Evolutionary conservation across 2,888 invertebrate species (phyloP), one percentile per base, ranked within the genome.

Genomic region (Lucinisca nassula): DNA sequence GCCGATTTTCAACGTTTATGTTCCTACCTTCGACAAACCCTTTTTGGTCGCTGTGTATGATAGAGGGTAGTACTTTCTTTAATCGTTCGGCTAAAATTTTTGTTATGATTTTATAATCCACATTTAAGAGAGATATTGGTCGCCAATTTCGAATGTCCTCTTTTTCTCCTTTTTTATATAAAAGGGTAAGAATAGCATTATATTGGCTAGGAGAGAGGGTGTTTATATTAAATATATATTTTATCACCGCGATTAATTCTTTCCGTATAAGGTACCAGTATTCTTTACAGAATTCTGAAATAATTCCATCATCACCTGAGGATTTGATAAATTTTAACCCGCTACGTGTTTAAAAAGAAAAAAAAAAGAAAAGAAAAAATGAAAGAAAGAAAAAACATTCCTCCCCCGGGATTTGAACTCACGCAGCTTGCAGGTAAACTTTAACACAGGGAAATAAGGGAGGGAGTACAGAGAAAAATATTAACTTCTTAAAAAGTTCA

Each of bases 41-140:
- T n/a, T 61, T 76, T 61, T 83, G 83, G 45, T 80, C 80, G n/a
- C 58, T 24, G 24, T 80, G 40, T 17, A 86, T 86, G 24, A 77
- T 76, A 77, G 37, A 40, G 21, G 72, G 51, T 38, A 83, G 27
- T 17, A 79, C 1, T 12, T 30, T 21, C 77, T 82, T 82, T 14
- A 82, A 32, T 73, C 86, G 61, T 17, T 37, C 24, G 0, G 82
- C 73, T 24, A 86, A 21, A 14, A 32, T 45, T 61, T 78, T 21
- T 21, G 82, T 27, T 17, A 37, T 30, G 30, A 83, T 61, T 82
- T 82, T 86, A 30, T 86, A 86, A 40, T 75, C 86, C 10, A 17
- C 30, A 61, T 79, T 86, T n/a, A 82, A 51, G 12, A 82, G 55
- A n/a, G 74, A 67, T 8, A 86, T 79, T 0, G 79, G 82, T 27